Conservation (phyloP, 1,140 invertebrate genomes). For the Diabrotica virgifera region DNA sequence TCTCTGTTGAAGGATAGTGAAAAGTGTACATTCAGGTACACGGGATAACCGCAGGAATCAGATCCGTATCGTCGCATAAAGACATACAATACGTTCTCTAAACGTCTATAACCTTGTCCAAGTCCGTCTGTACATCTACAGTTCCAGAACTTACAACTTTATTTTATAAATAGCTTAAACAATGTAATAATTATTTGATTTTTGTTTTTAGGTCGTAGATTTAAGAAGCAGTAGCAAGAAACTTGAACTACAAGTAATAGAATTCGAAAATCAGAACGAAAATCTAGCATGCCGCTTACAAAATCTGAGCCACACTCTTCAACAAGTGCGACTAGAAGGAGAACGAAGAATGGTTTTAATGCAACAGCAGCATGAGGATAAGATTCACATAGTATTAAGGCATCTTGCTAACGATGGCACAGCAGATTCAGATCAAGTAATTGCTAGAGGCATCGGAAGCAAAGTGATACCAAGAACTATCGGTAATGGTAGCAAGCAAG, state of each 20-base stretch:
- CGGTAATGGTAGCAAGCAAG: slow-evolving; percentile 35
- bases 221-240: slow-evolving; percentile 67
- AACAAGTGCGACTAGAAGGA: slow-evolving; percentile 57
- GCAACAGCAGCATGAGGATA: slow-evolving; percentile 61
- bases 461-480: slow-evolving; percentile 39
- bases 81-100: too few species aligned
- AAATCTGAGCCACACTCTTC: slow-evolving; percentile 55
- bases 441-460: slow-evolving; percentile 32
- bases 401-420: slow-evolving; percentile 55
- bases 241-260: slow-evolving; percentile 63
- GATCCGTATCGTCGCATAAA: too few species aligned
- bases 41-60: too few species aligned
- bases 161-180: too few species aligned
- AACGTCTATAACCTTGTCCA: too few species aligned
- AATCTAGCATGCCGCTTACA: slow-evolving; percentile 50
- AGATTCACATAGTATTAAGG: slow-evolving; percentile 57
- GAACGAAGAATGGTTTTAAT: slow-evolving; percentile 56
- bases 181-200: not conserved
- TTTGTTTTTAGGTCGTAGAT: slow-evolving; percentile 60
- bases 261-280: slow-evolving; percentile 58
- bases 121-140: too few species aligned
- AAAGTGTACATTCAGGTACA: too few species aligned
- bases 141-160: too few species aligned
- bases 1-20: too few species aligned
- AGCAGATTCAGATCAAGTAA: slow-evolving; percentile 25